Evolutionary conservation across 2,797 vertebrate species (phyloP).

Genomic region (Peromyscus eremicus): DNA sequence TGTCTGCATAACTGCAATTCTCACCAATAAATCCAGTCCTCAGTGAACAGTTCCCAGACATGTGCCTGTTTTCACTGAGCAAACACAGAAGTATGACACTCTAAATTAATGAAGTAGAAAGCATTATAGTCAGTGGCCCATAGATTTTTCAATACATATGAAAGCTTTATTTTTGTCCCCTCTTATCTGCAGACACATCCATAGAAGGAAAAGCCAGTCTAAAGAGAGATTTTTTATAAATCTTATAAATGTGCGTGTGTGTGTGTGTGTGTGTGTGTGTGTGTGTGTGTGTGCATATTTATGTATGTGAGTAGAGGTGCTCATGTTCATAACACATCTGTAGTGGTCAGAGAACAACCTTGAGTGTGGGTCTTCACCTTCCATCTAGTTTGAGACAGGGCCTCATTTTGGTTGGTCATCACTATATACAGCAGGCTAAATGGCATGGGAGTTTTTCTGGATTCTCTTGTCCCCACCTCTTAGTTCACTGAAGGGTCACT

Average conservation of each 20-base stretch:
- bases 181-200: slow-evolving; percentile 20
- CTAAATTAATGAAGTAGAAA: slow-evolving; percentile 74
- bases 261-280: background rate
- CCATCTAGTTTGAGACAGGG: background rate
- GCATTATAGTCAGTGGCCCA: slow-evolving; percentile 52
- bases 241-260: background rate
- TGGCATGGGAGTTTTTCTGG: background rate
- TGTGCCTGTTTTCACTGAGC: slow-evolving; percentile 77
- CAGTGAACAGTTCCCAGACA: slow-evolving; percentile 77
- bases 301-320: background rate
- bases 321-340: background rate
- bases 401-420: background rate
- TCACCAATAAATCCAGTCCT: slow-evolving; percentile 77
- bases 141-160: slow-evolving; percentile 64
- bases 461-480: background rate
- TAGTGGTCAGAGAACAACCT: background rate
- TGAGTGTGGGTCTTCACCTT: background rate
- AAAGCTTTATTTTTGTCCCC: background rate
- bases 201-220: background rate
- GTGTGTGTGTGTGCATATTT: background rate
- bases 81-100: slow-evolving; percentile 73
- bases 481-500: too few species aligned
- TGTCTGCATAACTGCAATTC: slow-evolving; percentile 63
- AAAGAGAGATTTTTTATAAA: background rate
- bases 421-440: background rate